Percentiles rank a stretch among this genome's conserved stretches.
Conservation (phyloP, 1,140 invertebrate genomes). For the Calycopis cecrops region DNA sequence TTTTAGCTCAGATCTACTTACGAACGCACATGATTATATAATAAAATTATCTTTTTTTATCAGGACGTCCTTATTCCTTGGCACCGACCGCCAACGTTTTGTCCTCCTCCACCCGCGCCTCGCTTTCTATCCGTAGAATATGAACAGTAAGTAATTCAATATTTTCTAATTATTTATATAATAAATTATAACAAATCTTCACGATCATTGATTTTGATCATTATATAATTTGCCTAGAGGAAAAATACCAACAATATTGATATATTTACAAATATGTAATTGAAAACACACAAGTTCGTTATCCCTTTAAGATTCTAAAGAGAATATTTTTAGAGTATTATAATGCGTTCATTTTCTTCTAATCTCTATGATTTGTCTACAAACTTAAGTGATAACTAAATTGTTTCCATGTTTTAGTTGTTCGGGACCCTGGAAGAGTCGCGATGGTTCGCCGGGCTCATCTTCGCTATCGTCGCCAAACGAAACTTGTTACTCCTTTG, state of each 20-base stretch:
- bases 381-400: conserved; percentile 11
- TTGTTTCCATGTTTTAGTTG: conserved; percentile 34
- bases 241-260: too few relatives aligned
- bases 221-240: too few relatives aligned
- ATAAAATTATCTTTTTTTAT: conserved; percentile 4
- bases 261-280: too few relatives aligned
- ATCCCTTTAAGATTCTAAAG: too few relatives aligned
- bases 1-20: too few relatives aligned
- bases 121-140: conserved; percentile 71
- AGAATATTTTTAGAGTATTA: too few relatives aligned
- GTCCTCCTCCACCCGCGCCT: conserved; percentile 80
- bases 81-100: conserved; percentile 83
- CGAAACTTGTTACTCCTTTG: conserved; percentile 95
- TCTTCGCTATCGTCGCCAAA: conserved; percentile 92
- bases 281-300: too few relatives aligned
- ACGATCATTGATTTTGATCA: too few relatives aligned
- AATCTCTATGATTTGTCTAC: neutral
- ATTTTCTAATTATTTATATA: conserved; percentile 6
- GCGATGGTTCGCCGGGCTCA: conserved; percentile 82
- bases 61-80: conserved; percentile 97
- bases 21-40: conserved; percentile 11
- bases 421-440: conserved; percentile 59
- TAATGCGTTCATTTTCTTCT: too few relatives aligned
- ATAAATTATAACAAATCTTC: conserved; percentile 2
- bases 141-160: conserved; percentile 49